Conservation (phyloP, 1,140 invertebrate genomes). For the Pristionchus pacificus region DNA sequence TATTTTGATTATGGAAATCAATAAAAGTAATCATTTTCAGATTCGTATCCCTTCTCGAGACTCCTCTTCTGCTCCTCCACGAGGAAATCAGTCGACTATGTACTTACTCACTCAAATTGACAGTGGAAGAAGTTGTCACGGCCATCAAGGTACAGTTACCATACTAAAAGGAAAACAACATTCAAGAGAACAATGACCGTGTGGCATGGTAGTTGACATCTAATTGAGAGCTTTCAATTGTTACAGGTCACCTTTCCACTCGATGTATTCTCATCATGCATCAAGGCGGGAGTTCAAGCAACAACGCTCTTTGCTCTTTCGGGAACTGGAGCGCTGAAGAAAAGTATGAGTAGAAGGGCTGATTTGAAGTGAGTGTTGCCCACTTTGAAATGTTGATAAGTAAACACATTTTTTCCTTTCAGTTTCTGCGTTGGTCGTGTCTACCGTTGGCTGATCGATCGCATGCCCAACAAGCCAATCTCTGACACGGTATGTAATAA, state of each 20-base stretch:
- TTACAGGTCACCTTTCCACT: constrained; percentile 17
- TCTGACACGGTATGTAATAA: constrained; percentile 16
- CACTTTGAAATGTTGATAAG: background rate
- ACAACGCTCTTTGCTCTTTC: constrained; percentile 18
- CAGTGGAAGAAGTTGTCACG: constrained; percentile 18
- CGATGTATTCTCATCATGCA: constrained; percentile 9
- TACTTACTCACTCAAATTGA: constrained; percentile 5
- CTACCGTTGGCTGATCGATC: constrained; percentile 18
- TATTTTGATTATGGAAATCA: too few species aligned
- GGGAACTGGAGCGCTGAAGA: constrained; percentile 12
- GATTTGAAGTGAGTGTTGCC: background rate
- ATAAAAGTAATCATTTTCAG: background rate
- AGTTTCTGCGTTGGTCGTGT: constrained; percentile 17
- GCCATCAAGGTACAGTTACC: constrained; percentile 14
- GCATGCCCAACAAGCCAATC: constrained; percentile 12
- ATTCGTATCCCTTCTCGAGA: constrained; percentile 6
- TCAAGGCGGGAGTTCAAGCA: constrained; percentile 20
- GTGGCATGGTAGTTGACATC: too few species aligned
- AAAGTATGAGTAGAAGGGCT: background rate
- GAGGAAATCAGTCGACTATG: constrained; percentile 8
- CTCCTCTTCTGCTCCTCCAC: background rate
- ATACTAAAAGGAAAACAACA: background rate
- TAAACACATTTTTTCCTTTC: background rate
- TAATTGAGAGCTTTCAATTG: background rate
- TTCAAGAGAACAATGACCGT: too few species aligned